Conservation (phyloP, 1,140 invertebrate species). For the Hydropsyche tenuis region DNA sequence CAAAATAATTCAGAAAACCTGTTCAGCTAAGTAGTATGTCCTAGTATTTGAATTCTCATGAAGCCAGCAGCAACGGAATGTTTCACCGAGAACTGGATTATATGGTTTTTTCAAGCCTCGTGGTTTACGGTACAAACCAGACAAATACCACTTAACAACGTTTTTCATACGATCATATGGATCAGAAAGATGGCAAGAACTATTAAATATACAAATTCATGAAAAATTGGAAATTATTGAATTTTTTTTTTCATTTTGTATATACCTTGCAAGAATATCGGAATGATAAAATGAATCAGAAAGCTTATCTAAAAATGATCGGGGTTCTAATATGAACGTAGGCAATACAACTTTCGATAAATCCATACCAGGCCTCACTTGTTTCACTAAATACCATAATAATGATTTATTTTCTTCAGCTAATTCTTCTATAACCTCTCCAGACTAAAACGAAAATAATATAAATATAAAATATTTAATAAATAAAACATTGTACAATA, state of each 20-base stretch:
- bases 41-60: slow-evolving; percentile 78
- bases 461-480: background rate
- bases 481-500: background rate
- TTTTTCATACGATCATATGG: slow-evolving; percentile 89
- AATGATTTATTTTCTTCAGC: slow-evolving; percentile 94
- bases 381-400: slow-evolving; percentile 93
- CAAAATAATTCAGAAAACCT: slow-evolving; percentile 65
- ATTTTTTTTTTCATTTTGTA: slow-evolving; percentile 45
- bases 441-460: slow-evolving; percentile 65
- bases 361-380: slow-evolving; percentile 95
- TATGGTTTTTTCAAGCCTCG: slow-evolving; percentile 95
- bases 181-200: slow-evolving; percentile 85
- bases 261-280: slow-evolving; percentile 86
- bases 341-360: slow-evolving; percentile 94
- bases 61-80: slow-evolving; percentile 89
- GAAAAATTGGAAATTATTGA: no score
- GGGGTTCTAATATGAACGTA: slow-evolving; percentile 87
- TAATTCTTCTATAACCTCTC: slow-evolving; percentile 89
- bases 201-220: slow-evolving; percentile 58
- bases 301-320: slow-evolving; percentile 93
- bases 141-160: slow-evolving; percentile 89
- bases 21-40: slow-evolving; percentile 93
- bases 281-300: slow-evolving; percentile 94
- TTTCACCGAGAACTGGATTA: slow-evolving; percentile 92
- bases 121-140: slow-evolving; percentile 89